Evolutionary conservation across 1,140 invertebrate genomes (phyloP), one percentile per base, ranked within the genome.

Genomic region (Platyscapa corneri): DNA sequence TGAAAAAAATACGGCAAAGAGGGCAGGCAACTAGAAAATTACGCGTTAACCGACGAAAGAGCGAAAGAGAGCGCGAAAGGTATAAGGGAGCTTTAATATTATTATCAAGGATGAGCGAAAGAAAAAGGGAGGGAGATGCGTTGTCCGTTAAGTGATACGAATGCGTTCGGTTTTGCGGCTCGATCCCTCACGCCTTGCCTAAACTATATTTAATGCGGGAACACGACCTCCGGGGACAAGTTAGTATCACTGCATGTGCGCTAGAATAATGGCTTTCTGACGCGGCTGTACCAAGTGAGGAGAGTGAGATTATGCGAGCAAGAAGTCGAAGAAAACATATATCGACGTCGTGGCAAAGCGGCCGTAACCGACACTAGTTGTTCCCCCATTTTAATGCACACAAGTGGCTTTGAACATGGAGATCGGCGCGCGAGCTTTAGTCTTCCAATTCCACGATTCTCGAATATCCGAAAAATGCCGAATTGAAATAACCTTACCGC

Each of bases 131-230:
- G 83, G 23, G 34, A 78, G 53, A 78, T 82, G 84, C 87, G n/a
- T 88, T 87, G 75, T 67, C 42, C 65, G 85, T 88, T 92, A 92
- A 92, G 89, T 91, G 90, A 91, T 92, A 92, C 88, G 88, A 91
- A 92, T 92, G 91, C 88, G 90, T 88, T 88, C 87, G 87, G 87
- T 88, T 88, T 87, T 88, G 86, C 67, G 32, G 89, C 39, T 86
- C 85, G 77, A 85, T 83, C 87, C 30, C 74, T 53, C 60, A 42
- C 30, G 49, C 72, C 42, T 30, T 53, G 34, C 88, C 89, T 91
- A 91, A 92, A 91, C 90, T 89, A 91, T 92, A 92, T 90, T 92
- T 91, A 91, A 90, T 87, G 90, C 86, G 86, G 86, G 87, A 88
- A 90, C 87, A 88, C 84, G 85, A 87, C 86, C 88, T 64, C 87